Base-by-base conservation (phyloP, 1,140 invertebrate species). In the Diachasma alloeum region DNA sequence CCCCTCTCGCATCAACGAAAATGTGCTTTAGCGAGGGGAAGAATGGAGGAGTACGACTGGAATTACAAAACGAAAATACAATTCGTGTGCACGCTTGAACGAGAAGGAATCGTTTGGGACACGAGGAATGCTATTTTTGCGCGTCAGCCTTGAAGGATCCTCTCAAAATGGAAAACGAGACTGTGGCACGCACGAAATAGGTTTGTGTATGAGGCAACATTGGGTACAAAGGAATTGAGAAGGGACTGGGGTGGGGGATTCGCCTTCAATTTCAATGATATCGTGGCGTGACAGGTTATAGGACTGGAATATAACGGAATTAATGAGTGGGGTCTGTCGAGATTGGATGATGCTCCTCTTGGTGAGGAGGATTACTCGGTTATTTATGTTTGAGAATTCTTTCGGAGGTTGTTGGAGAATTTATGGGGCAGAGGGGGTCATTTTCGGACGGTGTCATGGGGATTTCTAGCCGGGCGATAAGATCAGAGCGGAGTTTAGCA, bases 101-200 rank as follows among this genome's bases (percentile, higher is more conserved):
- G 59, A 31, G 19, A 63, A 63, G 17, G 24, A 63, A 63, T 63
- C 59, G 59, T 63, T 63, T 63, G 59, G 3, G 59, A 63, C 59
- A 63, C 59, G 59, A 63, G 59, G 59, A 63, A 63, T 63, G 59
- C 59, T 63, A 63, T 63, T 63, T 63, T 63, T 63, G 59, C 59
- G 59, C 59, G 59, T 63, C 24, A 63, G 59, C 59, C 59, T 63
- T 63, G 59, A 63, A 63, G 59, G 24, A 63, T 63, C 24, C 59
- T 63, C 59, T 63, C 59, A 63, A 63, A 63, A 63, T 63, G 59
- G 59, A 63, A 63, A 63, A 63, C 59, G 59, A 63, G 59, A 63
- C 59, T 63, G 19, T 26, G 24, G 24, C 59, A 63, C 59, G 59
- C 59, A 63, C 59, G 59, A 31, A 63, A 63, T 63, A 26, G 59